These are phyloP conservation scores for Takifugu rubripes DNA, from an alignment of 2,797 vertebrate species.

Conservation along the genomic window DNA sequence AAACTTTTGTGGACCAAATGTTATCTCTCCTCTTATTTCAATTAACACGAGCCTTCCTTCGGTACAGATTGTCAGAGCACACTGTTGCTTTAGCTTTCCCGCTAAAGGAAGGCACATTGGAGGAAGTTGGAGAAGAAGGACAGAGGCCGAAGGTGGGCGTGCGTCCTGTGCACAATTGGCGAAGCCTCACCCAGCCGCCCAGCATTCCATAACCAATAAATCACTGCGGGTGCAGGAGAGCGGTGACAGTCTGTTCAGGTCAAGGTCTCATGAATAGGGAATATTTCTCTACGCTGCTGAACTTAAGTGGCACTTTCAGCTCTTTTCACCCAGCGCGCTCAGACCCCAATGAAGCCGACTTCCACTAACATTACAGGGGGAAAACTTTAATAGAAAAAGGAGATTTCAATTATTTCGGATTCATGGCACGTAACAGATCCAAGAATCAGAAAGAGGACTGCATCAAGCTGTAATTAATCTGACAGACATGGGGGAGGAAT, in stretches of 20 bases:
- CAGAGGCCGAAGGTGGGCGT: conserved; percentile 30
- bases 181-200: conserved; percentile 38
- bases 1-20: not conserved
- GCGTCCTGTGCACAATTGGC: conserved; percentile 26
- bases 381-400: not conserved
- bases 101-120: no score
- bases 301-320: conserved; percentile 45
- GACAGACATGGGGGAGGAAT: conserved; percentile 4
- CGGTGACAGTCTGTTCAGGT: conserved; percentile 60
- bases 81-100: no score
- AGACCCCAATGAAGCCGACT: conserved; percentile 20
- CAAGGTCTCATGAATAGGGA: conserved; percentile 64
- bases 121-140: conserved; percentile 42
- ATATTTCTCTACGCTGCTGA: conserved; percentile 43
- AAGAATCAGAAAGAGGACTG: not conserved
- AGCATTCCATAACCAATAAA: conserved; percentile 59
- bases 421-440: conserved; percentile 9
- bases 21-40: not conserved
- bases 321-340: conserved; percentile 22
- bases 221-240: conserved; percentile 58
- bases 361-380: not conserved
- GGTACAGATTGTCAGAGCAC: not conserved
- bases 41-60: not conserved
- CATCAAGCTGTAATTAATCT: conserved; percentile 6
- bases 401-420: conserved; percentile 5